Evolutionary conservation across 2,113 vertebrate species (phyloP).

Genomic region (Saccopteryx leptura): DNA sequence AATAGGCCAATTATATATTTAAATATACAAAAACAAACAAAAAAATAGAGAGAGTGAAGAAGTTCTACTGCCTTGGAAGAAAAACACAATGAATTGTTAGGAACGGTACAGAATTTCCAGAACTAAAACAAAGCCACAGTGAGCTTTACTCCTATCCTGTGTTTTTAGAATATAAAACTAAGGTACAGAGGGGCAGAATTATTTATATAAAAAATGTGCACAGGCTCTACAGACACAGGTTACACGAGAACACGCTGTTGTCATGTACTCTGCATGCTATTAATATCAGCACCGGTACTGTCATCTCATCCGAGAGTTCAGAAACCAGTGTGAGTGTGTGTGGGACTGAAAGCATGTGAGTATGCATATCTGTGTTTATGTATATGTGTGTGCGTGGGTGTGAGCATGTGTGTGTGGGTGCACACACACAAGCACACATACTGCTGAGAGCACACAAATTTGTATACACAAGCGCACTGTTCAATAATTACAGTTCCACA

Average conservation of each 20-base stretch:
- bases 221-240: not conserved
- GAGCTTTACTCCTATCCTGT: not conserved
- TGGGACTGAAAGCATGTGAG: fast-evolving
- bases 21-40: not conserved
- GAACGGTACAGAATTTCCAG: not conserved
- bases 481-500: not conserved
- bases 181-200: not conserved
- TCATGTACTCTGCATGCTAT: not conserved
- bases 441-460: fast-evolving
- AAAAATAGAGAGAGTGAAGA: not conserved
- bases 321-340: not conserved
- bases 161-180: not conserved
- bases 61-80: not conserved
- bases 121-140: not conserved
- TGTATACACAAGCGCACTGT: not conserved
- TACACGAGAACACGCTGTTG: not conserved
- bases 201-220: not conserved
- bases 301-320: not conserved
- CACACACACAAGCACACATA: not conserved
- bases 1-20: not conserved
- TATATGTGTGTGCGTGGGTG: fast-evolving
- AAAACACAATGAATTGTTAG: not conserved
- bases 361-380: not conserved
- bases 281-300: not conserved
- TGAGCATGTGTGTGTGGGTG: fast-evolving